Base-by-base conservation (phyloP, 2,113 vertebrate genomes). In the Eubucco bourcierii region DNA sequence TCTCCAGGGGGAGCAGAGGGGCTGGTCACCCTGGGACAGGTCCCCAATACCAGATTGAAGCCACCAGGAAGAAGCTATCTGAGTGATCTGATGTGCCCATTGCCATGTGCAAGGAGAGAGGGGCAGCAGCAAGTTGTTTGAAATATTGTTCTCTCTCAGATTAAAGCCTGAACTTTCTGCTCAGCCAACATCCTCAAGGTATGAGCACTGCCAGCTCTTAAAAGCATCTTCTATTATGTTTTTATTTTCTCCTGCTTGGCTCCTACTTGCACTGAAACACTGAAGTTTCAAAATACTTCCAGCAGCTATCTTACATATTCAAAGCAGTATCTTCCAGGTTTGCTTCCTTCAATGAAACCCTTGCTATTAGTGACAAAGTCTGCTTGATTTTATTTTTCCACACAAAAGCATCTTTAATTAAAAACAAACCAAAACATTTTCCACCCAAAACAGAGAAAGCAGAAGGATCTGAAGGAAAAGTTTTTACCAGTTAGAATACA, bases 1-100 rank as follows among this genome's bases (percentile, higher is more conserved):
- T 63, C 24, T 6, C 37, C 13, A 5, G 5, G 33, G 61, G 61
- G 25, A 56, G 47, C 16, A 29, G 75, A 70, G 77, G 6, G 33
- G 8, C 39, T 88, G 31, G 8, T 2, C 3, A 5, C 46, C 0
- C 0, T 18, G 27, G 53, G n/a, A 39, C 9, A 4, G 9, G 7
- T 61, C 39, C 47, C 65, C 73, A 33, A 25, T 4, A 7, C 46
- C 58, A 70, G 11, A 33, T 34, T 46, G 5, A 34, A 76, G 29
- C 67, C 44, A 4, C 29, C 4, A 34, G 23, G 16, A 25, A 16
- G 12, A 64, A 29, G 68, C n/a, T 2, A 56, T 13, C 5, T 4
- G 28, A 60, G 65, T 15, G 9, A 15, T 2, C 9, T 7, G 1
- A 15, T 31, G 59, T 34, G 15, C 20, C 34, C 56, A 11, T 31